Evolutionary conservation across 2,113 vertebrate species (phyloP), one percentile per base, ranked within the genome.

Genomic region (Chinchilla lanigera): DNA sequence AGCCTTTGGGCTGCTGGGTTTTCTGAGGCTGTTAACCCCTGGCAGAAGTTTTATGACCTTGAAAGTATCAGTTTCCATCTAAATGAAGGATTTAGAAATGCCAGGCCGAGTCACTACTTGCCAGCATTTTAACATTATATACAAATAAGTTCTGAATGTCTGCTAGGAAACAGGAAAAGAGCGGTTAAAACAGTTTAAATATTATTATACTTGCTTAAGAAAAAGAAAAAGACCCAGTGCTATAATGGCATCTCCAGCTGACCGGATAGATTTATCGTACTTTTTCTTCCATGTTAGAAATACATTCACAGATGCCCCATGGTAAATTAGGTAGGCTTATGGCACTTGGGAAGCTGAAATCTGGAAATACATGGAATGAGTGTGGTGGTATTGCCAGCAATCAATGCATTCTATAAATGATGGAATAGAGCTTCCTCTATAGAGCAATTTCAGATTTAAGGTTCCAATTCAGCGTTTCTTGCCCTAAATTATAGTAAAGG

Each of bases 91-190:
- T 97, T 98, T 96, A 95, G 77, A 97, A 83, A 33, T 93, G 96
- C 96, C 97, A 98, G 98, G 95, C 95, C 75, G 89, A 97, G 82
- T n/a, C 83, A 73, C 47, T 83, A 44, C 24, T 97, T 95, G 95
- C 98, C 95, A 97, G 95, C 63, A 95, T 96, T 98, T 98, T 95
- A 97, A 97, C 96, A 97, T 98, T 88, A 98, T 97, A 84, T 96
- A 97, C 97, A 98, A 98, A 98, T 98, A 97, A 97, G 96, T 60
- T 90, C 98, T 97, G 96, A 97, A 97, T 98, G 96, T 92, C 95
- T 98, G 94, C 97, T 97, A 94, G 92, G 97, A 96, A 98, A 98
- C 98, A 98, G 98, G 98, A 98, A 98, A 96, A 97, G 95, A 97
- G 97, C 96, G 96, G 97, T 98, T 98, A 97, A 93, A 96, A 95